Evolutionary conservation across 2,888 invertebrate species (phyloP).

Genomic region (Neoaliturus tenellus): DNA sequence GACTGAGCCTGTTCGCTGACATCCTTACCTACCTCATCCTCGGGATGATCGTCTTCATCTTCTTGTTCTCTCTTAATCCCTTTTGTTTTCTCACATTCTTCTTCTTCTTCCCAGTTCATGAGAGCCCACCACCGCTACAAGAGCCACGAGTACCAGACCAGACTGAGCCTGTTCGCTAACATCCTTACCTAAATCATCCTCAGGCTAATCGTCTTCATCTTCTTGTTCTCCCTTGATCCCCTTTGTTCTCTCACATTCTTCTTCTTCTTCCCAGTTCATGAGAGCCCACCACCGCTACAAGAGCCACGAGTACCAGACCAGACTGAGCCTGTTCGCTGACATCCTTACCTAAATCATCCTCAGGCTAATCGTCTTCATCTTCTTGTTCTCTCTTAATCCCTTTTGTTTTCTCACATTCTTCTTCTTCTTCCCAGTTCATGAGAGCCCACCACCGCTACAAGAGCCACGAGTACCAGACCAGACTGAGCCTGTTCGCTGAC

Average conservation of each 20-base stretch:
- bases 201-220: constrained; percentile 90
- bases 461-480: constrained; percentile 80
- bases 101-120: constrained; percentile 77
- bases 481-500: constrained; percentile 84
- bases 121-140: constrained; percentile 89
- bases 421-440: constrained; percentile 77
- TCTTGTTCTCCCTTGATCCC: constrained; percentile 90
- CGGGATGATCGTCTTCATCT: constrained; percentile 90
- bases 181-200: constrained; percentile 91
- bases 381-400: too few species aligned
- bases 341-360: constrained; percentile 90
- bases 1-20: constrained; percentile 85
- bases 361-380: constrained; percentile 90
- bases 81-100: too few species aligned
- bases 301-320: constrained; percentile 80
- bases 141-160: constrained; percentile 80
- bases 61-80: constrained; percentile 92
- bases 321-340: constrained; percentile 85
- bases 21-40: constrained; percentile 91
- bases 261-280: constrained; percentile 77
- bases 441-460: constrained; percentile 88
- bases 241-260: too few species aligned
- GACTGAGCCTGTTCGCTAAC: constrained; percentile 85
- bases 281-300: constrained; percentile 88
- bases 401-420: too few species aligned